Base-by-base conservation (phyloP, 2,113 vertebrate genomes). In the Casuarius casuarius region DNA sequence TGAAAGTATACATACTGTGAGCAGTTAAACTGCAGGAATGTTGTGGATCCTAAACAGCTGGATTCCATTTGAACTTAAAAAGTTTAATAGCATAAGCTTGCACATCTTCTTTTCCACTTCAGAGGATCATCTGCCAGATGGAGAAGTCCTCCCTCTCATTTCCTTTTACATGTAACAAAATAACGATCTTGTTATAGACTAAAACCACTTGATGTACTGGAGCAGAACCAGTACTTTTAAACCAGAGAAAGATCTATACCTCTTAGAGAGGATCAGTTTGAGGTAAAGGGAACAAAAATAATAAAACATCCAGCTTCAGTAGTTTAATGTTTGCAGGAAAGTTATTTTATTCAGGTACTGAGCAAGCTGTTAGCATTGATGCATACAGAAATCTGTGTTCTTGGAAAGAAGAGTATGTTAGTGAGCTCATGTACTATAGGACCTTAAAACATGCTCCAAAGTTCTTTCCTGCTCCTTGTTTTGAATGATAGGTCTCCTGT, bases 71-170 rank as follows among this genome's bases (percentile, higher is more conserved):
- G 89, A 95, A 87, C 58, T 93, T 81, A 66, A 97, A 61, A 72
- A 67, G 68, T 90, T 97, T 93, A 95, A 91, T 82, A 92, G 92
- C 78, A 81, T 94, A 97, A 97, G 91, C 44, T 71, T 86, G 56
- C 72, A 82, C 91, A 94, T 97, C 87, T 94, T 97, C 88, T 89
- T 96, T 93, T 95, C 95, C 80, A 90, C 88, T 97, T 88, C 79
- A 84, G 62, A 91, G 66, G 93, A 97, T 88, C 70, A 87, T 89
- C 58, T 90, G 66, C 80, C 94, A 94, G 91, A 93, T 77, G 89
- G 83, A 91, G 87, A 95, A 88, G 72, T 56, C 7, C 78, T 51
- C 46, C 70, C 49, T 25, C 74, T 72, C 67, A 91, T 89, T 90
- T 84, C 68, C 84, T 95, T 89, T 79, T 31, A 38, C 72, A 33